Conservation (phyloP, 2,797 vertebrate genomes). For the Thalassophryne amazonica region DNA sequence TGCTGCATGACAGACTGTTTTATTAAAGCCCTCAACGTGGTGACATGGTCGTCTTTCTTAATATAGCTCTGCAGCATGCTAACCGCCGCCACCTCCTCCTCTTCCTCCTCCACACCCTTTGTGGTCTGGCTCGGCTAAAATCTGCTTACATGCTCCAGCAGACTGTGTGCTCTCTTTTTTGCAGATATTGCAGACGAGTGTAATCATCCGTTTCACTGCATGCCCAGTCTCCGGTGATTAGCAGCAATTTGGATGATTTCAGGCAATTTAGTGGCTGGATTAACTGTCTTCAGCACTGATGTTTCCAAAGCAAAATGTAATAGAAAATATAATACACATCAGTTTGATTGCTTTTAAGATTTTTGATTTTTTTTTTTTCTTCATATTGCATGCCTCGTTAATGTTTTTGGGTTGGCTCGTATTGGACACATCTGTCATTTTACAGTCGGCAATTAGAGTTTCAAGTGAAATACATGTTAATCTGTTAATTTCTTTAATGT, state of each 20-base stretch:
- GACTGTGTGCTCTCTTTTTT: constrained; percentile 40
- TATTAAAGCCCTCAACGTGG: constrained; percentile 40
- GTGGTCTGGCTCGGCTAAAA: constrained; percentile 59
- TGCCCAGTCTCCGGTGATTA: too few species aligned
- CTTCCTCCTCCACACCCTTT: constrained; percentile 63
- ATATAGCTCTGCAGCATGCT: constrained; percentile 53
- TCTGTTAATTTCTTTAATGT: constrained; percentile 54
- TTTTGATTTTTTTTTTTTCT: too few species aligned
- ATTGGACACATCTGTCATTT: constrained; percentile 26
- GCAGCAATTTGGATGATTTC: too few species aligned
- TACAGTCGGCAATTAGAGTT: neutral
- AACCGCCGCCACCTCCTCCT: constrained; percentile 56
- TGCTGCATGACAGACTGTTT: constrained; percentile 18
- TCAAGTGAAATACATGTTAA: constrained; percentile 45
- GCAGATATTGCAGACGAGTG: constrained; percentile 19
- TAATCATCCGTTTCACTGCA: constrained; percentile 17
- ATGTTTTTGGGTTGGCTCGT: too few species aligned
- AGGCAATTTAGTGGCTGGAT: too few species aligned
- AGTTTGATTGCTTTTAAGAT: too few species aligned
- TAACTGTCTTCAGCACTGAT: too few species aligned
- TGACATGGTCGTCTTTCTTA: constrained; percentile 43
- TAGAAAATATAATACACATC: too few species aligned
- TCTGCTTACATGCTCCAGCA: constrained; percentile 30
- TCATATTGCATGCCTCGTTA: too few species aligned
- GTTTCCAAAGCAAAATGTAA: too few species aligned